Conservation (phyloP, 2,797 vertebrate genomes). For the Erpetoichthys calabaricus region DNA sequence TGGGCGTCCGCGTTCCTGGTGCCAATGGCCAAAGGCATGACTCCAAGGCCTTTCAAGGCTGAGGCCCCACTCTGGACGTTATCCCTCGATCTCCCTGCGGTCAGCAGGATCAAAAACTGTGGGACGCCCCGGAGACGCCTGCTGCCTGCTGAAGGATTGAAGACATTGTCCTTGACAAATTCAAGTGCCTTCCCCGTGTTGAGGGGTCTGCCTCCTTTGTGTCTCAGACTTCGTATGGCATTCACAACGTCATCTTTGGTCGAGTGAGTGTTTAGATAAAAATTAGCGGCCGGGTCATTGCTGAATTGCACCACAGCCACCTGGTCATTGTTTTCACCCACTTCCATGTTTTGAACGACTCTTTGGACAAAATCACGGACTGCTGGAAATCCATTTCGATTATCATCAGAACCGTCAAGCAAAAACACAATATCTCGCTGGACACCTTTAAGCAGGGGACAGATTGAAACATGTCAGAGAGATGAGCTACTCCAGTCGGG, state of each 20-base stretch:
- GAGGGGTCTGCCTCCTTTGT: constrained; percentile 31
- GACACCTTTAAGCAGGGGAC: constrained; percentile 23
- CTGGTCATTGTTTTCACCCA: constrained; percentile 31
- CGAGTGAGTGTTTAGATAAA: constrained; percentile 28
- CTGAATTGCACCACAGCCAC: constrained; percentile 51
- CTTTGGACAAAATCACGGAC: constrained; percentile 46
- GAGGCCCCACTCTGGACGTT: constrained; percentile 18
- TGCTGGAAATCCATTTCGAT: constrained; percentile 32
- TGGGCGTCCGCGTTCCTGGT: constrained; percentile 22
- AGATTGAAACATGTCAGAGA: constrained; percentile 5
- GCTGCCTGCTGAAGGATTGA: constrained; percentile 10
- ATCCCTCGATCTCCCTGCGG: constrained; percentile 28
- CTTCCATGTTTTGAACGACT: constrained; percentile 31
- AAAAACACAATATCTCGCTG: constrained; percentile 53
- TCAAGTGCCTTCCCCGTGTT: constrained; percentile 18
- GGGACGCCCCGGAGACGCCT: constrained; percentile 42
- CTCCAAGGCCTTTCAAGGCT: constrained; percentile 22
- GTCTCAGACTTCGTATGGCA: constrained; percentile 45
- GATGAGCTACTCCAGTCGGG: no score
- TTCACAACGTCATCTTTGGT: constrained; percentile 23
- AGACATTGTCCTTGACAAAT: constrained; percentile 12
- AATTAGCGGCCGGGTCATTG: constrained; percentile 23
- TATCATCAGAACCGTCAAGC: constrained; percentile 50
- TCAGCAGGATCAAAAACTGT: constrained; percentile 33
- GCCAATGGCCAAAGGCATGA: constrained; percentile 31